phyloP scores from a whole-genome alignment of 2,888 invertebrate genomes.

The Octodonta nipae region DNA sequence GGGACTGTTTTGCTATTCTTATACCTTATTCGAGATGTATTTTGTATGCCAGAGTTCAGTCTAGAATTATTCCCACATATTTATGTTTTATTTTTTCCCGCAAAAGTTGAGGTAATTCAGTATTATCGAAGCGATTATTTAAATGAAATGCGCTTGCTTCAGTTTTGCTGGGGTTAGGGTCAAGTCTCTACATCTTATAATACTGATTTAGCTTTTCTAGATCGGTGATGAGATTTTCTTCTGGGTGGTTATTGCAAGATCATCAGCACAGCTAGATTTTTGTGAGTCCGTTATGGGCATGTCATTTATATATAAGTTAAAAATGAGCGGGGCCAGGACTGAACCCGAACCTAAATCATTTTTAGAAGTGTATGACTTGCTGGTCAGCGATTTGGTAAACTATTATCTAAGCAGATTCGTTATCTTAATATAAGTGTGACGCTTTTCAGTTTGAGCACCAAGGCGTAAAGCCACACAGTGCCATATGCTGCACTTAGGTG shows the following conservation, averaged over 20 bases:
- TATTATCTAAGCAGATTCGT: constrained; percentile 1
- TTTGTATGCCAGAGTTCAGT: constrained; percentile 2
- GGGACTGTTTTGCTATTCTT: neutral
- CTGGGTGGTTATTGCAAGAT: neutral
- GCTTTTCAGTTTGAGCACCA: constrained; percentile 1
- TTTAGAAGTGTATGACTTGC: too few species aligned
- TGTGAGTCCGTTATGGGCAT: neutral
- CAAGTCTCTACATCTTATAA: too few species aligned
- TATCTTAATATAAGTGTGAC: constrained; percentile 1
- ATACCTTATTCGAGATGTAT: neutral
- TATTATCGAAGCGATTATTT: too few species aligned
- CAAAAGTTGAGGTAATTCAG: too few species aligned
- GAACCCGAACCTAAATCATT: too few species aligned
- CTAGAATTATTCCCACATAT: neutral
- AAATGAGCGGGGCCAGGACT: constrained; percentile 1
- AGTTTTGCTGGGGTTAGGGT: neutral
- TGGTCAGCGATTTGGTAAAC: too few species aligned
- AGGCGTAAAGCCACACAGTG: constrained; percentile 1
- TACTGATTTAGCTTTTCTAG: neutral
- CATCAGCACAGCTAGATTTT: neutral
- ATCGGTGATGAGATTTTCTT: neutral
- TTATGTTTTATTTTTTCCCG: too few species aligned
- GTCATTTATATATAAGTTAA: constrained; percentile 1
- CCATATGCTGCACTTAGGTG: constrained; percentile 1
- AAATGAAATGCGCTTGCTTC: too few species aligned